phyloP scores from a whole-genome alignment of 1,140 invertebrate genomes.

The Drosophila santomea region DNA sequence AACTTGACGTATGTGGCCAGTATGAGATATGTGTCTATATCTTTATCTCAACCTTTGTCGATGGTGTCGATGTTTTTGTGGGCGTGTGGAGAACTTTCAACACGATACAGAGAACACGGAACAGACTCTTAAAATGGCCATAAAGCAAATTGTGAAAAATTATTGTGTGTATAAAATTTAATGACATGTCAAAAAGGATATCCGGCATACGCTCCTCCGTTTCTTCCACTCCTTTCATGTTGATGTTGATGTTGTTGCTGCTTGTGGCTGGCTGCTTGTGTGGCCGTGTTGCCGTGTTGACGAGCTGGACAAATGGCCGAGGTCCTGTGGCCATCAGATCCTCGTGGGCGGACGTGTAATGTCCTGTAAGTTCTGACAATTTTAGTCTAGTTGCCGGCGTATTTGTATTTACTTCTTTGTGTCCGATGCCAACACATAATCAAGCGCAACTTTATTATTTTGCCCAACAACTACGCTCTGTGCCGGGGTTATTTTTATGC shows the following conservation, averaged over 20 bases:
- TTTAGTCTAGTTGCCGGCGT: conserved; percentile 76
- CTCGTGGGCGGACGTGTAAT: conserved; percentile 72
- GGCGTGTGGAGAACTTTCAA: conserved; percentile 38
- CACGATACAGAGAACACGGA: conserved; percentile 45
- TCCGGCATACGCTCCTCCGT: conserved; percentile 64
- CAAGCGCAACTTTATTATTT: conserved; percentile 81
- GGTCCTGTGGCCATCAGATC: conserved; percentile 43
- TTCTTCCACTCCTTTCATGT: neutral
- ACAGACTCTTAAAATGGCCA: conserved; percentile 75
- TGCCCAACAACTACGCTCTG: conserved; percentile 38
- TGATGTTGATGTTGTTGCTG: conserved; percentile 2
- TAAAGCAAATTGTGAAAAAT: conserved; percentile 84
- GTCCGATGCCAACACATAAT: conserved; percentile 64
- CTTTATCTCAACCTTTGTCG: conserved; percentile 38
- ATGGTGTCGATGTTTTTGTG: conserved; percentile 25
- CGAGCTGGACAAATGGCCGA: conserved; percentile 67
- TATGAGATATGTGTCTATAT: conserved; percentile 31
- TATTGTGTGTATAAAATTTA: conserved; percentile 83
- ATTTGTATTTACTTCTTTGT: conserved; percentile 71
- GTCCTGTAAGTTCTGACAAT: conserved; percentile 79
- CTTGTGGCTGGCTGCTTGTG: neutral
- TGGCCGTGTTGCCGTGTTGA: conserved; percentile 27
- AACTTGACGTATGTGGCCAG: conserved; percentile 21
- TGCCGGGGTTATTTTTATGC: conserved; percentile 32
- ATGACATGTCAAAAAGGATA: conserved; percentile 83